A percentile compares a stretch with the other conserved stretches of the same genome.
Conservation (phyloP, 2,113 vertebrate species). For the Plestiodon gilberti region DNA sequence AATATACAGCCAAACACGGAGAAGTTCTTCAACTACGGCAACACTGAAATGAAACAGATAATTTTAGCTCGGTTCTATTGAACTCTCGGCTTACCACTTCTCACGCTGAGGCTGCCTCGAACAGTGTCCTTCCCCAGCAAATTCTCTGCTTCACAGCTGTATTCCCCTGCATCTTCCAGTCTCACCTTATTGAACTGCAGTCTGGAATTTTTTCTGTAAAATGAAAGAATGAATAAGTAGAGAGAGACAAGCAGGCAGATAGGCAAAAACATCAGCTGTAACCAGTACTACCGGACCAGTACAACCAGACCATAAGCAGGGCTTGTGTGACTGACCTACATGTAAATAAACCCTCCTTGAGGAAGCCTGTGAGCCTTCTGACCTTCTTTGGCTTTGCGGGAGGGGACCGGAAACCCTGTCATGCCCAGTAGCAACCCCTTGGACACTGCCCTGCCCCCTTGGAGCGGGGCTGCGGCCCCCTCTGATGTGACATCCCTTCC, state of each 20-base stretch:
- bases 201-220: conserved; percentile 94
- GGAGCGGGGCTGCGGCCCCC: too few species aligned
- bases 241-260: not conserved
- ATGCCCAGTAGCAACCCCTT: too few species aligned
- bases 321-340: too few species aligned
- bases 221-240: conserved; percentile 32
- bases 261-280: too few species aligned
- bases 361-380: too few species aligned
- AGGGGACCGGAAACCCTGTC: too few species aligned
- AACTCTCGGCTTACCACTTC: conserved; percentile 89
- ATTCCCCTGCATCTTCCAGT: conserved; percentile 94
- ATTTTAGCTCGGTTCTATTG: not conserved
- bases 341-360: too few species aligned
- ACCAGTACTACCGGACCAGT: too few species aligned
- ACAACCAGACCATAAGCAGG: too few species aligned
- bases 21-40: not conserved
- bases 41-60: not conserved
- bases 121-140: conserved; percentile 87
- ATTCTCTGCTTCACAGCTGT: conserved; percentile 96
- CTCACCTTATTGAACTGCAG: conserved; percentile 94
- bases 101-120: conserved; percentile 91
- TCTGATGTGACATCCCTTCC: too few species aligned
- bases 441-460: too few species aligned
- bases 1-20: not conserved
- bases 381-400: too few species aligned